phyloP scores from a whole-genome alignment of 2,888 invertebrate species.

The Mythimna lalbum region DNA sequence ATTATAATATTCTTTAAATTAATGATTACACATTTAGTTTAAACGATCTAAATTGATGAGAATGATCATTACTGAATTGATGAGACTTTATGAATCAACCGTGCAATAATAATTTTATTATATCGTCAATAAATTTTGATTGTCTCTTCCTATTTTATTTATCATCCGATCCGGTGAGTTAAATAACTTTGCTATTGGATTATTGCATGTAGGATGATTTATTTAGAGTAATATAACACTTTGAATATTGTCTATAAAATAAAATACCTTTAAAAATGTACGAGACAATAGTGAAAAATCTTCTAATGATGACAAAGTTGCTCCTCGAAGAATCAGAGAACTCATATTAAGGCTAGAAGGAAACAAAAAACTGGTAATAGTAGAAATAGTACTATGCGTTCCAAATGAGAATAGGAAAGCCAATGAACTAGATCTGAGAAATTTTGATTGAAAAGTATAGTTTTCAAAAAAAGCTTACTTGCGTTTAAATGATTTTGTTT shows the following conservation, averaged over 20 bases:
- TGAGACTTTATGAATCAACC: background rate
- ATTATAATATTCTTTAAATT: background rate
- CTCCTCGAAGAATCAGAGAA: too few relatives aligned
- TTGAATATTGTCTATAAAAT: background rate
- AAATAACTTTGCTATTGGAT: background rate
- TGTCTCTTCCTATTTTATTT: slow-evolving; percentile 11
- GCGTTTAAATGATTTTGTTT: too few relatives aligned
- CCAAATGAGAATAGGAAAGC: too few relatives aligned
- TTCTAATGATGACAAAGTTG: background rate
- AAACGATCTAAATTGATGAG: background rate
- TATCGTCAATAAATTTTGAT: background rate
- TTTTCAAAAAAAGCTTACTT: too few relatives aligned
- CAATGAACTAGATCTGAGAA: too few relatives aligned
- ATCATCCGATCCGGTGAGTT: background rate
- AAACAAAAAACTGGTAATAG: background rate
- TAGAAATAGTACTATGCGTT: too few relatives aligned
- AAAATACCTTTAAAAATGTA: background rate
- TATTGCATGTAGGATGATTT: background rate
- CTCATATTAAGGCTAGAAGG: background rate
- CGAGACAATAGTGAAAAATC: background rate
- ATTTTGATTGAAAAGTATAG: too few relatives aligned
- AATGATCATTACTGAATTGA: background rate
- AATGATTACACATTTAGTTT: slow-evolving; percentile 7
- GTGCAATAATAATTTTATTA: background rate
- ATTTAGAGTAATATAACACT: background rate